phyloP scores from a whole-genome alignment of 2,797 vertebrate species.

The Schizopygopsis malacanthus region DNA sequence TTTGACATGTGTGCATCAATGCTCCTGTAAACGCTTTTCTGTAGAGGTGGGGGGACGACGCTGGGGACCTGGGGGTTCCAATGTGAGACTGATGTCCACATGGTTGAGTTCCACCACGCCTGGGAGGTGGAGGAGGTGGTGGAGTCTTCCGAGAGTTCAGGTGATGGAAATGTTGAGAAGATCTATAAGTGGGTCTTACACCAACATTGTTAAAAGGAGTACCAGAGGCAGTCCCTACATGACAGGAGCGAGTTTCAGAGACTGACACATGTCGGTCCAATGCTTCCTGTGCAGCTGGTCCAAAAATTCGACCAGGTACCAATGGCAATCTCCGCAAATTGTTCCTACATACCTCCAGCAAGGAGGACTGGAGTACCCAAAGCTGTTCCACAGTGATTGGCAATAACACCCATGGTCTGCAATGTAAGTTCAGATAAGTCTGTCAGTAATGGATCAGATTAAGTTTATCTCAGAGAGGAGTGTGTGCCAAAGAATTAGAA shows the following conservation, averaged over 20 bases:
- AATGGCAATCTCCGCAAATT: neutral
- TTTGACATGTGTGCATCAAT: too few relatives aligned
- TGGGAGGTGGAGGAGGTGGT: neutral
- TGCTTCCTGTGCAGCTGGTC: neutral
- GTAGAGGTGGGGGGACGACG: too few relatives aligned
- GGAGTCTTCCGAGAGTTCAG: neutral
- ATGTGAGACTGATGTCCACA: too few relatives aligned
- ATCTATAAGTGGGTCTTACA: neutral
- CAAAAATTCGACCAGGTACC: neutral
- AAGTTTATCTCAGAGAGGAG: neutral
- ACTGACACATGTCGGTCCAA: neutral
- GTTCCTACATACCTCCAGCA: neutral
- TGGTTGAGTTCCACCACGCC: neutral
- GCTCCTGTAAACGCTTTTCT: too few relatives aligned
- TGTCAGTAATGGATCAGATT: neutral
- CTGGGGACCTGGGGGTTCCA: too few relatives aligned
- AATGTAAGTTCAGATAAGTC: neutral
- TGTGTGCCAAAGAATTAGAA: neutral
- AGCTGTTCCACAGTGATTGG: neutral
- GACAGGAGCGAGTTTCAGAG: neutral
- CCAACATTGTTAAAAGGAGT: neutral
- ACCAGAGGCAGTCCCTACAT: neutral
- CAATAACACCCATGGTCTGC: neutral
- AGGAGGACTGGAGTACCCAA: neutral
- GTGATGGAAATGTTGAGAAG: neutral